Evolutionary conservation across 2,888 invertebrate genomes (phyloP).

Genomic region (Saturnia pavonia): DNA sequence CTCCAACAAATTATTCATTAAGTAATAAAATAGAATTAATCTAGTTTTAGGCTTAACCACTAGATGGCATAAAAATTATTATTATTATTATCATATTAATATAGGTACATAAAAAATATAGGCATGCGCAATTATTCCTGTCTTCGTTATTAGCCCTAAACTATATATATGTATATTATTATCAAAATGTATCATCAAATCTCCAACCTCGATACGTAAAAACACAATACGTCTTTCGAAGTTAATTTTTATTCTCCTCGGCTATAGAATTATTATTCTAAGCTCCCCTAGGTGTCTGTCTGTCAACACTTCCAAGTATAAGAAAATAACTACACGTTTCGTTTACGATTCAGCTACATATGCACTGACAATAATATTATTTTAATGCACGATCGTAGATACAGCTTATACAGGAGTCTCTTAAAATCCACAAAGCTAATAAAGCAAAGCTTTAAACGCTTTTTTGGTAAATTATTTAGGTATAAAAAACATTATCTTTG

Average conservation of each 20-base stretch:
- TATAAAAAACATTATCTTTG: too few relatives aligned
- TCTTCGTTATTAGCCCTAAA: not conserved
- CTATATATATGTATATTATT: not conserved
- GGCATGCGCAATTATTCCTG: not conserved
- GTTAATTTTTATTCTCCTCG: slow-evolving; percentile 3
- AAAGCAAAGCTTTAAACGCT: too few relatives aligned
- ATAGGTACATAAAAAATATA: too few relatives aligned
- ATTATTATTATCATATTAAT: too few relatives aligned
- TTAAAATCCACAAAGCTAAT: too few relatives aligned
- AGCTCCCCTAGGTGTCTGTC: slow-evolving; percentile 8
- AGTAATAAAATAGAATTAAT: too few relatives aligned
- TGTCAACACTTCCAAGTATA: not conserved
- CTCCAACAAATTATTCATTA: too few relatives aligned
- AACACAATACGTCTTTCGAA: not conserved
- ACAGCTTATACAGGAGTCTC: not conserved
- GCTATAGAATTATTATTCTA: slow-evolving; percentile 9
- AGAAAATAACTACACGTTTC: slow-evolving; percentile 3
- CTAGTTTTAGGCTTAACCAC: too few relatives aligned
- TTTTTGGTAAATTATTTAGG: too few relatives aligned
- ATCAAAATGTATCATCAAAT: not conserved
- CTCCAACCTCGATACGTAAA: not conserved
- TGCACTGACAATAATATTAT: not conserved
- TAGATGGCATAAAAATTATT: too few relatives aligned
- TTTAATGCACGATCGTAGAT: not conserved
- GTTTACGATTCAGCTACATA: not conserved